Base-by-base conservation (phyloP, 2,888 invertebrate species). In the Drosophila lutescens region DNA sequence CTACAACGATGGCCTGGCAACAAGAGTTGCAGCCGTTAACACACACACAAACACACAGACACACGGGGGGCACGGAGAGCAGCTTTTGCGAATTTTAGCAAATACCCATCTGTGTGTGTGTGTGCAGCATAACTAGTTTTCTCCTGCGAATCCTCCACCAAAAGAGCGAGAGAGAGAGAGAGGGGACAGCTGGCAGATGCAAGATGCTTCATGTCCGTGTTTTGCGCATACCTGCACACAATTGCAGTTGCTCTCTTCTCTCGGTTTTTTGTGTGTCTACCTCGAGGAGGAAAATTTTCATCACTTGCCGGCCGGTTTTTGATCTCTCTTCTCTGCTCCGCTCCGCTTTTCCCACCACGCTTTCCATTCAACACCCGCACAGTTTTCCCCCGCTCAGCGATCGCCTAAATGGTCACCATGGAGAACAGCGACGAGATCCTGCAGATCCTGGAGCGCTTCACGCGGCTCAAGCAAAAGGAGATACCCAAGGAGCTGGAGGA, bases 401-500 rank as follows among this genome's bases (percentile, higher is more conserved):
- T 59, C 32, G 43, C 40, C 54, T 69, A 75, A 84, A 84, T 83
- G 89, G 82, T 90, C 66, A 90, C 90, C 69, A 92, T 97, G 96
- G 97, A 97, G 93, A 97, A 97, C 91, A 95, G 96, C 53, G 97
- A 97, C 92, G 96, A 96, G 93, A 94, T 97, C 85, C 93, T 96
- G 89, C 96, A 97, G 91, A 95, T 95, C 80, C 93, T 97, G 68
- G 97, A 97, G 91, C 96, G 97, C 89, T 97, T 96, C 91, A 94
- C 96, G 46, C 96, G 97, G 92, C 94, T 93, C 44, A 94, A 94
- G 82, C 95, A 95, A 13, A 96, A 96, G 91, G 96, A 96, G 86
- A 97, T 98, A 86, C 97, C 98, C 20, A 95, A 95, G 74, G 96
- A 97, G 90, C 93, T 98, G 69, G 98, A 98, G 89, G 97, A 97